phyloP scores from a whole-genome alignment of 2,888 invertebrate species.

The Tigriopus californicus region DNA sequence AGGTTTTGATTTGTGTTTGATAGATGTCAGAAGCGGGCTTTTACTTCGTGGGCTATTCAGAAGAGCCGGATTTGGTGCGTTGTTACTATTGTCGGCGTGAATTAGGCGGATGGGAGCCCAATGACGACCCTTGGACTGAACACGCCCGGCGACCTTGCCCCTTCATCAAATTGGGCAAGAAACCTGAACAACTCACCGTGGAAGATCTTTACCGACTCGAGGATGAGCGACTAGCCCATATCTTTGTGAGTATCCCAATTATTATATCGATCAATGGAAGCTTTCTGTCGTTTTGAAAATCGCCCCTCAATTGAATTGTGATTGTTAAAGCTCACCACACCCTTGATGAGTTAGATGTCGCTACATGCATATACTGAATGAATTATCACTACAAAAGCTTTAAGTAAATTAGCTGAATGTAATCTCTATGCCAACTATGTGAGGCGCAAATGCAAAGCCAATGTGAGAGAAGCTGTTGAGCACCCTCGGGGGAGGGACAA shows the following conservation, averaged over 20 bases:
- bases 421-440: too few species aligned
- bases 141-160: neutral
- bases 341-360: too few species aligned
- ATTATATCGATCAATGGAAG: neutral
- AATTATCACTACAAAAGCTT: too few species aligned
- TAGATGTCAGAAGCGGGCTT: conserved; percentile 13
- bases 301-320: too few species aligned
- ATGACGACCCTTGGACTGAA: conserved; percentile 7
- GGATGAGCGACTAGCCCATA: neutral
- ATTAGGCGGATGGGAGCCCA: conserved; percentile 15
- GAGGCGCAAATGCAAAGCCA: too few species aligned
- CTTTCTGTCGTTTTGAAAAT: too few species aligned
- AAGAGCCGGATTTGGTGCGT: conserved; percentile 14
- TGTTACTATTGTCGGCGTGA: conserved; percentile 11
- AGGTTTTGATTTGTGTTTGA: neutral
- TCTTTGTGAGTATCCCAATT: neutral
- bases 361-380: too few species aligned
- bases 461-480: too few species aligned
- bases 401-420: too few species aligned
- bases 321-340: too few species aligned
- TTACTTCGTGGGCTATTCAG: conserved; percentile 2
- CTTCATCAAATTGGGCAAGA: conserved; percentile 3
- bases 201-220: neutral
- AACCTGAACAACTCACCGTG: neutral
- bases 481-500: too few species aligned